These are phyloP conservation scores for Crossaster papposus DNA, from an alignment of 53 echinoderm and acorn worm species.

Conservation along the genomic window DNA sequence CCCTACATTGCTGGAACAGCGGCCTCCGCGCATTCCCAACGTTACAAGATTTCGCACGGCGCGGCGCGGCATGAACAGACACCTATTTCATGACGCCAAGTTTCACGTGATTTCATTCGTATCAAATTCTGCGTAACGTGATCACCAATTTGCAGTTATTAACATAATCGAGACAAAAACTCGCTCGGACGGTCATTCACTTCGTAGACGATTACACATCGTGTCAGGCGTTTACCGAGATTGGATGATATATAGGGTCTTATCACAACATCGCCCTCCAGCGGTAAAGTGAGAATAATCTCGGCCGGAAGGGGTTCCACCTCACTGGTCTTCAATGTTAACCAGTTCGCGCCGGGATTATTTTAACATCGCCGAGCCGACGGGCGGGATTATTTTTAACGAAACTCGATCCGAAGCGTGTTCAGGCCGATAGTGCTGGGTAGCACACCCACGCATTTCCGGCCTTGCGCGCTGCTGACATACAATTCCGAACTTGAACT, in stretches of 20 bases:
- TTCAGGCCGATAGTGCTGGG: too few species aligned
- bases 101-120: background rate
- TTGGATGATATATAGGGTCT: background rate
- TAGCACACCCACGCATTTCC: too few species aligned
- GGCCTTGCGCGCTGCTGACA: too few species aligned
- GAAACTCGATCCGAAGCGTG: too few species aligned
- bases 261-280: background rate
- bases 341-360: too few species aligned
- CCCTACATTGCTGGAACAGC: too few species aligned
- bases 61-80: background rate
- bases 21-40: slow-evolving; percentile 21
- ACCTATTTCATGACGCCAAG: slow-evolving; percentile 41
- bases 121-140: slow-evolving; percentile 1
- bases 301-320: background rate
- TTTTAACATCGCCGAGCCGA: too few species aligned
- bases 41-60: background rate
- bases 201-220: background rate
- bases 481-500: too few species aligned
- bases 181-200: slow-evolving; percentile 31
- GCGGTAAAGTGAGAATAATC: background rate
- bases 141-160: slow-evolving; percentile 1
- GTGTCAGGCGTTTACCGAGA: too few species aligned
- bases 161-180: background rate
- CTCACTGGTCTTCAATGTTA: too few species aligned
- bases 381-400: too few species aligned